phyloP scores from a whole-genome alignment of 2,113 vertebrate genomes.

The Gambusia holbrooki region DNA sequence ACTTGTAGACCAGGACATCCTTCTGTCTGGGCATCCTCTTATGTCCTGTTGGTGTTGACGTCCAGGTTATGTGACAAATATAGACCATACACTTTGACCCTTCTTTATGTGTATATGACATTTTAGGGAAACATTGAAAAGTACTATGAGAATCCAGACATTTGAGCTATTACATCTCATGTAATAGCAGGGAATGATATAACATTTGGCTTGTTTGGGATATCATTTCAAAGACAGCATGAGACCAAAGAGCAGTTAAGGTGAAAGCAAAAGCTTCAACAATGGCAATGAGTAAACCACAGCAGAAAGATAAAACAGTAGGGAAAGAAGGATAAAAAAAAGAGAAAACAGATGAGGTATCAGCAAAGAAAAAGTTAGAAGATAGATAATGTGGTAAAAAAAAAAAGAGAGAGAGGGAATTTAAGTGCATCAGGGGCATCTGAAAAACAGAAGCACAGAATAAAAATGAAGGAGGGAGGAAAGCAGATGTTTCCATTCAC shows the following conservation, averaged over 20 bases:
- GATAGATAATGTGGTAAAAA: slow-evolving; percentile 14
- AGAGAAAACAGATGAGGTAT: slow-evolving; percentile 18
- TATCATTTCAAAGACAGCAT: slow-evolving; percentile 43
- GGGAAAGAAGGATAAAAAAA: slow-evolving; percentile 4
- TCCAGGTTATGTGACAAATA: background rate
- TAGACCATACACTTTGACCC: background rate
- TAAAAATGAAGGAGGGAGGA: slow-evolving; percentile 43
- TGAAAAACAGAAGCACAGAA: slow-evolving; percentile 33
- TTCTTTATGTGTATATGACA: background rate
- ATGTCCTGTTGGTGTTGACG: background rate
- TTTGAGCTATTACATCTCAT: slow-evolving; percentile 18
- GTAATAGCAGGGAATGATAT: slow-evolving; percentile 33
- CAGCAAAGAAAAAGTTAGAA: background rate
- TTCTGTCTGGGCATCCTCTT: slow-evolving; percentile 10
- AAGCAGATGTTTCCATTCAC: slow-evolving; percentile 52
- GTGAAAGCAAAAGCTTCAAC: slow-evolving; percentile 30
- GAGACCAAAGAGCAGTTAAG: slow-evolving; percentile 27
- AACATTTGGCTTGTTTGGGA: slow-evolving; percentile 30
- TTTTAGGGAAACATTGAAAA: background rate
- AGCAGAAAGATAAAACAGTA: slow-evolving; percentile 44
- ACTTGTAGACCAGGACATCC: slow-evolving; percentile 23
- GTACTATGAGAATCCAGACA: background rate
- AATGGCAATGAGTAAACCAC: slow-evolving; percentile 52
- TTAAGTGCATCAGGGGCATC: slow-evolving; percentile 22
- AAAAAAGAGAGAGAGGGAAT: background rate